These are phyloP conservation scores for Empidonax alnorum DNA, from an alignment of 2,113 vertebrate species.

Conservation along the genomic window DNA sequence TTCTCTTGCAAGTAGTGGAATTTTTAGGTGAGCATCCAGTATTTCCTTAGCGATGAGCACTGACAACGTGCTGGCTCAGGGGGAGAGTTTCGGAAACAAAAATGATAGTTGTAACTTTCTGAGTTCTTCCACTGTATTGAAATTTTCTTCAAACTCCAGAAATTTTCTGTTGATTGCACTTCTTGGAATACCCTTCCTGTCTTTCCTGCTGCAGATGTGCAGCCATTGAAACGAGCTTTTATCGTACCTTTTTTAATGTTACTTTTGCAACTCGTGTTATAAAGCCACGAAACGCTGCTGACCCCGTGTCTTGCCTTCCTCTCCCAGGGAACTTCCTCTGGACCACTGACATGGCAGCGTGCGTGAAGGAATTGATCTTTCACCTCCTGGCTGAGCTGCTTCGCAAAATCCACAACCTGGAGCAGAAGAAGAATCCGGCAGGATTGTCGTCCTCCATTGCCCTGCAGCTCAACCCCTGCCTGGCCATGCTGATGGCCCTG, in stretches of 20 bases:
- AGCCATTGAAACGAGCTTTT: accelerated
- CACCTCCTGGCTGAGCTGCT: constrained; percentile 92
- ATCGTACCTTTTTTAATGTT: background rate
- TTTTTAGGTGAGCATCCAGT: constrained; percentile 83
- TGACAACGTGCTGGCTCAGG: background rate
- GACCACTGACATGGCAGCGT: constrained; percentile 92
- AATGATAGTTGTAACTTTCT: background rate
- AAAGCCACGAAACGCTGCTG: background rate
- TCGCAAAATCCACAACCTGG: constrained; percentile 89
- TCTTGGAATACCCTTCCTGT: background rate
- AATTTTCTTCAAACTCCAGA: background rate
- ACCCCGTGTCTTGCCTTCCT: background rate
- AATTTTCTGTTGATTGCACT: background rate
- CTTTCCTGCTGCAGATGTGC: background rate
- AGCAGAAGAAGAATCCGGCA: constrained; percentile 86
- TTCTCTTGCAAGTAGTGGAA: constrained; percentile 93
- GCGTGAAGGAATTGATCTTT: constrained; percentile 93
- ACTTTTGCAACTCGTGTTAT: background rate
- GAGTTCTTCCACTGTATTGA: background rate
- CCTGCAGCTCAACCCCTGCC: constrained; percentile 93
- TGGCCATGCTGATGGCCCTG: constrained; percentile 94
- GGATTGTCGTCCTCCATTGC: constrained; percentile 92
- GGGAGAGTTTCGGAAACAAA: background rate
- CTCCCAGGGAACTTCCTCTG: constrained; percentile 90
- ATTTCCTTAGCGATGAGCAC: background rate